Evolutionary conservation across 2,797 vertebrate species (phyloP), one percentile per base, ranked within the genome.

Genomic region (Graptemys geographica): DNA sequence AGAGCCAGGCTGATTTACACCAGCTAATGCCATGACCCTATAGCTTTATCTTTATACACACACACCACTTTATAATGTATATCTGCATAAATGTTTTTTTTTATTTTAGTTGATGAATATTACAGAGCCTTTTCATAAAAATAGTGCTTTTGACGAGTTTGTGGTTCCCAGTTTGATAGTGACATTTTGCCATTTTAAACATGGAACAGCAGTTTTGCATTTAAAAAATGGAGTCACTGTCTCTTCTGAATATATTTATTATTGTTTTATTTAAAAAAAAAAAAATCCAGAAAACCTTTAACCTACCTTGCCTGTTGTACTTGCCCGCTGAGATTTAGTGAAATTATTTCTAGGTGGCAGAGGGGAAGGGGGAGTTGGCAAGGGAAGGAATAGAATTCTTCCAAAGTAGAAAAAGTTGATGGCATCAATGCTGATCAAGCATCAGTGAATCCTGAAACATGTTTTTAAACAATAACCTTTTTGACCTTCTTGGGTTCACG

Each of bases 301-400:
- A 59, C 79, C 41, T 92, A 5, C n/a, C 5, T 95, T 53, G 78
- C 83, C 92, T 92, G 65, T 74, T 44, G 5, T 74, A 4, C 3
- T 0, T 55, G 27, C 69, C 79, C n/a, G 52, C 65, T 90, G 72
- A 89, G 52, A 56, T 95, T 94, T 89, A 86, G 91, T 93, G 90
- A 33, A 79, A 82, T 96, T 86, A 65, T 91, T 86, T 90, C 93
- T 95, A 95, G 94, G 87, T 94, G 82, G 92, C 94, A 89, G 85
- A 91, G 7, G 4, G 18, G 2, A 5, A 18, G 15, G 18, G 55
- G 13, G 51, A 51, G 51, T 51, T 55, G 55, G 92, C 84, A 86
- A 88, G 1, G 84, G 88, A 91, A 59, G 91, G 79, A 41, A 88
- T 57, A 95, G 37, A 41, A 79, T 89, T 94, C 86, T 96, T 86